Base-by-base conservation (phyloP, 2,113 vertebrate species). In the Seriola aureovittata region DNA sequence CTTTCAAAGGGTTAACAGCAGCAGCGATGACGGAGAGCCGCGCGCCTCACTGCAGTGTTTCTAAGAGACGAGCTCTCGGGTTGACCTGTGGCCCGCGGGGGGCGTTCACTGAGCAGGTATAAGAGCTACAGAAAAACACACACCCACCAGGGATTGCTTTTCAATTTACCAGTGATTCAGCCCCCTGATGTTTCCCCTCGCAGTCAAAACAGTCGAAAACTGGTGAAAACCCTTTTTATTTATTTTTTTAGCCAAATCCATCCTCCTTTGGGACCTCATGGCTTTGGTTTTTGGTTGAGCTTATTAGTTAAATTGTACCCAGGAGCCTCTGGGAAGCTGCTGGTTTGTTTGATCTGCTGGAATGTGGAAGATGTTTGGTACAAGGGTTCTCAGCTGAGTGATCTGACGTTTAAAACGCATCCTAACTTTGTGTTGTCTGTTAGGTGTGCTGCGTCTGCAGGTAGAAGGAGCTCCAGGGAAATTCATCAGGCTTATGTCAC, bases 101-200 rank as follows among this genome's bases (percentile, higher is more conserved):
- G 63, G 65, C 32, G 23, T 50, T 80, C 46, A n/a, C 60, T 74
- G 52, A 67, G 68, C 76, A 88, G 82, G 77, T 82, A 58, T 13
- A 42, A 68, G 42, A 16, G 16, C 14, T 38, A 7, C 75, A 81
- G 60, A 78, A 54, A 72, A 80, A 73, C 38, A 77, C 16, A 1
- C 78, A 67, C 73, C 67, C 71, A 84, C 17, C 29, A 60, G 73
- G 77, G 77, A 79, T 66, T 32, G 62, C 60, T 75, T 80, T 85
- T 69, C 71, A 60, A 13, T 75, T 78, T 71, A 78, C 34, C 44
- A 52, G 38, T 4, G 7, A n/a, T 73, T 85, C 44, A 65, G 6
- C 63, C 46, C 42, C 21, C 38, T 71, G 32, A 42, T 59, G 4
- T 57, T 62, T 40, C 8, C 55, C 54, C 44, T 44, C 0, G 8